These are phyloP conservation scores for Ibidorhyncha struthersii DNA, from an alignment of 2,113 vertebrate species.

Conservation along the genomic window DNA sequence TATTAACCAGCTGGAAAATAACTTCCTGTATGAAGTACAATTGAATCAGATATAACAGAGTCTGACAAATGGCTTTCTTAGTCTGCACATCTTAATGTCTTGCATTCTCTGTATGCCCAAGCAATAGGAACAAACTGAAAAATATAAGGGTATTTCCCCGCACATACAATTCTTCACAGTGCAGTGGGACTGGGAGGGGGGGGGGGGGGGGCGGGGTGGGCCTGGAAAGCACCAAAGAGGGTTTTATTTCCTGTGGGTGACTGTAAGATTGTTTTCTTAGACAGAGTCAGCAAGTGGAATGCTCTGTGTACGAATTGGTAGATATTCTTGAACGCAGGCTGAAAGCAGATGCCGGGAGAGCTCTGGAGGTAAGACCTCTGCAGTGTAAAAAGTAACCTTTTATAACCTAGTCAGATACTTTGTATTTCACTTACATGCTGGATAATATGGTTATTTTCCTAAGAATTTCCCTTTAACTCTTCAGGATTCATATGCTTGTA, in stretches of 20 bases:
- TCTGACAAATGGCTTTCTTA: neutral
- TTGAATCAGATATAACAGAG: neutral
- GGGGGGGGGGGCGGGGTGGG: too few species aligned
- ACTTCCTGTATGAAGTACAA: neutral
- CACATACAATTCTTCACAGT: neutral
- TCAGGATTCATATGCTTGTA: constrained; percentile 78
- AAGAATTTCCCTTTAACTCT: neutral
- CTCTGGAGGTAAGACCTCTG: constrained; percentile 69
- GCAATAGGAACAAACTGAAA: neutral
- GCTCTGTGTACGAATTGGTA: constrained; percentile 73
- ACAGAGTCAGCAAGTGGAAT: constrained; percentile 83
- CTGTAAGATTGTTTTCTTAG: constrained; percentile 63
- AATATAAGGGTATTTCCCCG: neutral
- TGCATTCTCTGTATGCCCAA: neutral
- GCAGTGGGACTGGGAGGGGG: neutral
- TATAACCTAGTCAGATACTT: neutral
- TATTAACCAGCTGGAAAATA: neutral
- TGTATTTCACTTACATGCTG: neutral
- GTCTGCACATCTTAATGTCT: neutral
- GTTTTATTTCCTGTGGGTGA: neutral
- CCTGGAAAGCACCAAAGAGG: neutral
- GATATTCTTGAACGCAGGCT: constrained; percentile 76
- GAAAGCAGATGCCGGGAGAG: constrained; percentile 57
- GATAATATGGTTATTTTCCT: neutral
- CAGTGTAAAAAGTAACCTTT: neutral